Evolutionary conservation across 2,113 vertebrate genomes (phyloP), one percentile per base, ranked within the genome.

Genomic region (Lepus timidus): DNA sequence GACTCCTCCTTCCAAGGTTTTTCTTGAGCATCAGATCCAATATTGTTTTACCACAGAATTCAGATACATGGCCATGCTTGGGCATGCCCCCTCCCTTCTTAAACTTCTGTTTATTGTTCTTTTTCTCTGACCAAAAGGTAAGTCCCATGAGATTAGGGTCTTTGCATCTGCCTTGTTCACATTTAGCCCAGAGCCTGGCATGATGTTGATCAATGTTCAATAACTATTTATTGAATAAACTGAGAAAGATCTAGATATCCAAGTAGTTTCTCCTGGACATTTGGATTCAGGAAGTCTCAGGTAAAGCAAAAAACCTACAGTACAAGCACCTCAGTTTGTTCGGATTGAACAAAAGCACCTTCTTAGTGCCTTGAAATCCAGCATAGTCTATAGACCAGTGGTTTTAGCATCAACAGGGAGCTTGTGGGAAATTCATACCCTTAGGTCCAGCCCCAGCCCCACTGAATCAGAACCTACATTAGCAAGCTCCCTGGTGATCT

Each of bases 71-170:
- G 25, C 11, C 31, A 1, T 61, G n/a, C 25, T 88, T 90, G 65
- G 12, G 0, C 14, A 67, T 55, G 7, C 71, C 36, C 67, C 16
- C 25, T 33, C 55, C 61, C 31, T n/a, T 55, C 19, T 13, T 49
- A 8, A 51, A 31, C 16, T 16, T 58, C 55, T 55, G 14, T 51
- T 75, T 74, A 64, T 70, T 78, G 2, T 73, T 71, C 81, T 29
- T 44, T 44, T 62, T 88, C 67, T 92, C 85, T 68, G 20, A 67
- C 52, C 84, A 81, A 92, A 81, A 85, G 64, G 16, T 11, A 88
- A 94, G 68, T 22, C 29, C 64, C 33, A 22, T 33, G 58, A 79
- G 23, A 81, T 85, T 29, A 36, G 52, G 55, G 58, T 62, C 8
- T 74, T 10, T 25, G 9, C 19, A 33, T 31, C 55, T 74, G 12